Percentiles rank a stretch among this genome's conserved stretches.
Conservation (phyloP, 2,888 invertebrate species). For the Leucophenga maculata region DNA sequence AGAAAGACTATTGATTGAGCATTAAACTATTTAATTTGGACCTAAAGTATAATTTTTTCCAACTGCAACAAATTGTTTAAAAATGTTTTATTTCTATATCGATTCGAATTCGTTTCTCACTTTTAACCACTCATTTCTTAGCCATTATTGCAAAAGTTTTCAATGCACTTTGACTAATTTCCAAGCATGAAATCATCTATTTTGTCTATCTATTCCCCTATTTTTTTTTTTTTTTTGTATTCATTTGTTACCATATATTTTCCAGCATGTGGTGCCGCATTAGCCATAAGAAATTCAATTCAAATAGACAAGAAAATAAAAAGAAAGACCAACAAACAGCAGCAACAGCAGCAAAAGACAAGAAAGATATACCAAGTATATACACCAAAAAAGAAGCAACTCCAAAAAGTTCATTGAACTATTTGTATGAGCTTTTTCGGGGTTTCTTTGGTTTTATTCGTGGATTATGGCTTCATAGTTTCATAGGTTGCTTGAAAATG, state of each 20-base stretch:
- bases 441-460: conserved; percentile 66
- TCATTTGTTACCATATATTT: conserved; percentile 25
- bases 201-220: conserved; percentile 40
- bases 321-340: conserved; percentile 41
- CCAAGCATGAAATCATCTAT: conserved; percentile 38
- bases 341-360: neutral
- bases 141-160: conserved; percentile 37
- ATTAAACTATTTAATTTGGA: too few species aligned
- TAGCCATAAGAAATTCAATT: conserved; percentile 47
- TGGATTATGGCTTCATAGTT: conserved; percentile 67
- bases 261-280: conserved; percentile 9
- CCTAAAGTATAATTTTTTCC: too few species aligned
- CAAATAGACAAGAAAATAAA: conserved; percentile 51
- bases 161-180: conserved; percentile 41
- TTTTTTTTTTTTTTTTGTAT: neutral
- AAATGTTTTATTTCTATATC: too few species aligned
- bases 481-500: conserved; percentile 54
- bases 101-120: too few species aligned
- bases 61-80: too few species aligned
- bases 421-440: conserved; percentile 61
- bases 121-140: too few species aligned
- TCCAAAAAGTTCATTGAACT: conserved; percentile 64
- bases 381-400: conserved; percentile 41
- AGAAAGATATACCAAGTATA: conserved; percentile 26
- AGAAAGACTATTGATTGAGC: too few species aligned